Evolutionary conservation across 2,113 vertebrate species (phyloP).

Genomic region (Salvelinus alpinus): DNA sequence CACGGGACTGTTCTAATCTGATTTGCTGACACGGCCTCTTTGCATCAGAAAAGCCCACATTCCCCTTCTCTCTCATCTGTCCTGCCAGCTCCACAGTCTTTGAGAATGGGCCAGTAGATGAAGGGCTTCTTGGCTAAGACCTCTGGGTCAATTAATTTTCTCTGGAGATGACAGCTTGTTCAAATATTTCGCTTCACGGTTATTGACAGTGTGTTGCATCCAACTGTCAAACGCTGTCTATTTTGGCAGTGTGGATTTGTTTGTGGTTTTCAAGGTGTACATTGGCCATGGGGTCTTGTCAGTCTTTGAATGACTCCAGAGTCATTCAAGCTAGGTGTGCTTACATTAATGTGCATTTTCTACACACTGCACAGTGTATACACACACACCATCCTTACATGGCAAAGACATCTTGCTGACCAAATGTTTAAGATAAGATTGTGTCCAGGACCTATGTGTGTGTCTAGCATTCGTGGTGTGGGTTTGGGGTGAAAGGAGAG

Average conservation of each 20-base stretch:
- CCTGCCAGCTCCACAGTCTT: slow-evolving; percentile 40
- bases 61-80: slow-evolving; percentile 33
- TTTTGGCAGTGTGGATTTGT: neutral
- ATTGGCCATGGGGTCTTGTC: neutral
- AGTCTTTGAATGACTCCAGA: neutral
- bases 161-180: slow-evolving; percentile 38
- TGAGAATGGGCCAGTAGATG: slow-evolving; percentile 43
- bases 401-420: too few species aligned
- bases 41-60: slow-evolving; percentile 58
- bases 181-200: slow-evolving; percentile 27
- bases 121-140: slow-evolving; percentile 46
- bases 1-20: slow-evolving; percentile 31
- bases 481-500: slow-evolving; percentile 2
- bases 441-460: neutral
- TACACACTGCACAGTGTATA: too few species aligned
- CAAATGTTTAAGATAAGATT: neutral
- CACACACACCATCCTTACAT: too few species aligned
- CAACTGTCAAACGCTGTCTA: slow-evolving; percentile 1
- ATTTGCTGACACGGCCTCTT: slow-evolving; percentile 43
- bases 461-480: neutral
- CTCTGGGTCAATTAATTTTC: slow-evolving; percentile 51
- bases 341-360: too few species aligned
- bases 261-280: neutral
- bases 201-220: slow-evolving; percentile 17
- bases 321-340: neutral